A percentile compares a stretch with the other conserved stretches of the same genome.
These are phyloP conservation scores for Amniataba percoides DNA, from an alignment of 2,797 vertebrate species.

Conservation along the genomic window DNA sequence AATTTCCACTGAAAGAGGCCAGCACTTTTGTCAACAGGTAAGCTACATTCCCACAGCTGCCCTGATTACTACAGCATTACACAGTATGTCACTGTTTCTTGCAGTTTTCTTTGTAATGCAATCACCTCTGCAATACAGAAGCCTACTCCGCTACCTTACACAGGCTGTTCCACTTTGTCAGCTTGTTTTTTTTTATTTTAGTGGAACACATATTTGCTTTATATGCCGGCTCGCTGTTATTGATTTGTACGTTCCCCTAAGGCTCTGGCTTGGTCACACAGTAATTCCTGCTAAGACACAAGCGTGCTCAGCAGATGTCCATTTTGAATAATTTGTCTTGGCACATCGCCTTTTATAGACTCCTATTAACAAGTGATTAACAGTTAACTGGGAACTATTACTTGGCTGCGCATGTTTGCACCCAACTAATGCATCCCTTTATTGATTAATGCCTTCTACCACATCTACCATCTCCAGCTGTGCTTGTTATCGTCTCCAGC, in stretches of 20 bases:
- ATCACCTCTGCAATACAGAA: constrained; percentile 1
- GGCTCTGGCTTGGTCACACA: background rate
- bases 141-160: background rate
- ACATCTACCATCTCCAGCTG: constrained; percentile 4
- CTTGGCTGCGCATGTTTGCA: constrained; percentile 1
- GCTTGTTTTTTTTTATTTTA: constrained; percentile 8
- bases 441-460: constrained; percentile 41
- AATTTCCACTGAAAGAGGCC: background rate
- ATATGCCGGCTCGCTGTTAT: constrained; percentile 4
- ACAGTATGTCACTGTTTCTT: background rate
- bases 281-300: constrained; percentile 20
- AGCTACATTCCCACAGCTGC: background rate
- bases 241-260: constrained; percentile 23
- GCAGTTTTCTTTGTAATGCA: constrained; percentile 10
- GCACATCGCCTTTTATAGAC: constrained; percentile 9
- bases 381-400: constrained; percentile 8
- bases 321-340: constrained; percentile 16
- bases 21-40: background rate
- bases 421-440: constrained; percentile 24
- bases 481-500: constrained; percentile 22
- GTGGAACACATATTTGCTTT: constrained; percentile 16
- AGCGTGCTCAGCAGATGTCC: background rate
- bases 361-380: constrained; percentile 36
- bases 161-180: constrained; percentile 10
- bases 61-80: background rate